Percentiles rank a stretch among this genome's conserved stretches.
phyloP scores from a whole-genome alignment of 2,113 vertebrate species.

The Rhinoderma darwinii region DNA sequence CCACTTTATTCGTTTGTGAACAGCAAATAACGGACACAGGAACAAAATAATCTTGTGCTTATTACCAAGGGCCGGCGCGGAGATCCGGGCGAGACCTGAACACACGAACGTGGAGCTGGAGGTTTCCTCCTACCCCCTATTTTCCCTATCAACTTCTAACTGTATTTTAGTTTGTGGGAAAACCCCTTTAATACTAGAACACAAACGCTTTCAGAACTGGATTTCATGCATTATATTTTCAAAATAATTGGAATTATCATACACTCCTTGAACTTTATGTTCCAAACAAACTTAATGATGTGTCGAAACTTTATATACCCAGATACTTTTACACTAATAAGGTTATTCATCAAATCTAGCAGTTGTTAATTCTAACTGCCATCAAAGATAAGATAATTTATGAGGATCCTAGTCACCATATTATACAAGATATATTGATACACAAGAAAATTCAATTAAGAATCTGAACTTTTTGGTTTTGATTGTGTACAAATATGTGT shows the following conservation, averaged over 20 bases:
- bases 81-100: no score
- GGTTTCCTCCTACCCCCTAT: no score
- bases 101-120: no score
- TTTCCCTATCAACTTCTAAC: no score
- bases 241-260: background rate
- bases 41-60: no score
- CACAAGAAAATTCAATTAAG: background rate
- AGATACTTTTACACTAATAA: conserved; percentile 14
- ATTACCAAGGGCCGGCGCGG: no score
- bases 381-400: conserved; percentile 4
- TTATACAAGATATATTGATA: background rate
- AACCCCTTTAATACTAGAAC: conserved; percentile 2
- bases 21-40: no score
- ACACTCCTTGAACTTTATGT: conserved; percentile 27
- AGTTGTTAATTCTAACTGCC: conserved; percentile 22
- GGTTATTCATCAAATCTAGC: conserved; percentile 33
- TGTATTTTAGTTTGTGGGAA: no score
- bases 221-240: conserved; percentile 2
- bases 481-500: no score
- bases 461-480: background rate
- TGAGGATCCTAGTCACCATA: background rate
- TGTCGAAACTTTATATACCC: conserved; percentile 25
- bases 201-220: background rate
- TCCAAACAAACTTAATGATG: conserved; percentile 43
- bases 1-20: no score